phyloP scores from a whole-genome alignment of 2,113 vertebrate genomes.

The Panthera uncia region DNA sequence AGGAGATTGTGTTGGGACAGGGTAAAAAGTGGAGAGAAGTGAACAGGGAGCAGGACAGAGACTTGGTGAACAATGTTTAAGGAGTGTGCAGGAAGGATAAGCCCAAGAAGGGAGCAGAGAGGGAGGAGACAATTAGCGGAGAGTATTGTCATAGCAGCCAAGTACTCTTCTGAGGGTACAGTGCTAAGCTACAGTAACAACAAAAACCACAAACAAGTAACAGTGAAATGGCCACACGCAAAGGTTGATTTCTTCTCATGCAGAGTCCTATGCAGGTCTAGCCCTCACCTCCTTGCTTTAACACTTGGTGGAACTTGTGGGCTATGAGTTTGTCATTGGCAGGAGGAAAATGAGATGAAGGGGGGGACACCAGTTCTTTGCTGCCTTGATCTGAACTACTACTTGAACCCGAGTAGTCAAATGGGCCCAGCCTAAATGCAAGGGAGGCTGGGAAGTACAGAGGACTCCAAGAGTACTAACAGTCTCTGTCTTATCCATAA shows the following conservation, averaged over 20 bases:
- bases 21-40: neutral
- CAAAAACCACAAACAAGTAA: neutral
- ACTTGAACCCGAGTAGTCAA: neutral
- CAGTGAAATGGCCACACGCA: neutral
- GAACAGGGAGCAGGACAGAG: neutral
- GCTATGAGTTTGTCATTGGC: neutral
- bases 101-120: neutral
- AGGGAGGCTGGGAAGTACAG: too few species aligned
- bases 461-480: too few species aligned
- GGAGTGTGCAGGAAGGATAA: neutral
- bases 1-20: neutral
- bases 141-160: neutral
- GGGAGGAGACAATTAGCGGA: neutral
- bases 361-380: neutral
- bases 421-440: neutral
- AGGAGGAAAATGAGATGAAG: neutral
- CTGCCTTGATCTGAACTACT: neutral
- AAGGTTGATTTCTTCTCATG: neutral
- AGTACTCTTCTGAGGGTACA: too few species aligned
- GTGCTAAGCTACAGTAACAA: neutral
- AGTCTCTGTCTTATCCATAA: neutral
- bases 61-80: neutral
- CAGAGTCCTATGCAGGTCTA: neutral
- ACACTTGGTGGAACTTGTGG: neutral
- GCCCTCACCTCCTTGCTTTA: neutral